A percentile compares a stretch with the other conserved stretches of the same genome.
Conservation (phyloP, 2,797 vertebrate species). For the Chaetodon trifasciatus region DNA sequence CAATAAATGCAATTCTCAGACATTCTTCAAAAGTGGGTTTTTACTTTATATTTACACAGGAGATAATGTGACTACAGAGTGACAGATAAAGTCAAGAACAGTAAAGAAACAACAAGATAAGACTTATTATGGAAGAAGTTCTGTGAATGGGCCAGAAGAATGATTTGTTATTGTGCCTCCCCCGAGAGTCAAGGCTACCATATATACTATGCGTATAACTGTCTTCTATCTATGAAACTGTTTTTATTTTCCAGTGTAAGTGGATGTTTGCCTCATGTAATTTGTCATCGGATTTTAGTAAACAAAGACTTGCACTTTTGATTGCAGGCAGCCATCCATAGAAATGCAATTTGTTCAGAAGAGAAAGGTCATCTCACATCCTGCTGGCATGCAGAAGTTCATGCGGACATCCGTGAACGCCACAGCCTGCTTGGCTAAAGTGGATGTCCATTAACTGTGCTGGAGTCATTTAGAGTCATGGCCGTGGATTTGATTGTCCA, state of each 20-base stretch:
- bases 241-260: background rate
- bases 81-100: constrained; percentile 1
- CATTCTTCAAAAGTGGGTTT: background rate
- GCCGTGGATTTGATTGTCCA: constrained; percentile 10
- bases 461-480: constrained; percentile 26
- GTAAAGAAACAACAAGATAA: constrained; percentile 1
- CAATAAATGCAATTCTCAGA: background rate
- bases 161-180: background rate
- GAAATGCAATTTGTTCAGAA: constrained; percentile 58
- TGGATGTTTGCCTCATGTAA: constrained; percentile 35
- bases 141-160: background rate
- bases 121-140: background rate
- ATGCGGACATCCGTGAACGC: constrained; percentile 58
- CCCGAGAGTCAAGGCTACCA: background rate
- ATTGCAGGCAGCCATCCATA: constrained; percentile 54
- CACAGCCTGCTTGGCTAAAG: constrained; percentile 8
- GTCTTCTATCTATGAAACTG: background rate
- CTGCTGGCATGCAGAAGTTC: constrained; percentile 53
- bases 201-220: background rate
- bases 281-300: constrained; percentile 26
- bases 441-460: constrained; percentile 34
- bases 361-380: constrained; percentile 70
- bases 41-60: background rate
- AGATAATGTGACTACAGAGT: background rate
- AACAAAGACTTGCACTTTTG: constrained; percentile 36